phyloP scores from a whole-genome alignment of 2,888 invertebrate species.

The Coelopa pilipes region DNA sequence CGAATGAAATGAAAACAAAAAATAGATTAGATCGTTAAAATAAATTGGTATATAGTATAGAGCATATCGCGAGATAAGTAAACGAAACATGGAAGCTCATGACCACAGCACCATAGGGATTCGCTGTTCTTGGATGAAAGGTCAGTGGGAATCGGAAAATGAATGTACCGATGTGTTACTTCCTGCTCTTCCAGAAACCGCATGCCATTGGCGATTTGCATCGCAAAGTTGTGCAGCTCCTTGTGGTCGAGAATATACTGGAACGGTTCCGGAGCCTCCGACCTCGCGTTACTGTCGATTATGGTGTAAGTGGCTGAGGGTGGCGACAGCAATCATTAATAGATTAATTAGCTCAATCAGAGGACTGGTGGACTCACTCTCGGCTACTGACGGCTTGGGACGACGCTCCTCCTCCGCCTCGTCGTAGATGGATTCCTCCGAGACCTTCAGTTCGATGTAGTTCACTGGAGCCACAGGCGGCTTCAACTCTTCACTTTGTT shows the following conservation, averaged over 20 bases:
- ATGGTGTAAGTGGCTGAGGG: conserved; percentile 60
- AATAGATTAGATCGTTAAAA: conserved; percentile 31
- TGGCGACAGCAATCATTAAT: background rate
- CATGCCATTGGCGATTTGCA: conserved; percentile 87
- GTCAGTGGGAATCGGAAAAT: background rate
- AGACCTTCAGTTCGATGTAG: conserved; percentile 62
- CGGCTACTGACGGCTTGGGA: conserved; percentile 69
- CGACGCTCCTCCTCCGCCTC: conserved; percentile 36
- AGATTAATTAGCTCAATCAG: background rate
- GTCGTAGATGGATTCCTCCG: conserved; percentile 48
- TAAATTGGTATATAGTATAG: background rate
- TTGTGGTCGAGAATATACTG: conserved; percentile 67
- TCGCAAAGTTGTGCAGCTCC: conserved; percentile 77
- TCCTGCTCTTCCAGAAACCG: conserved; percentile 76
- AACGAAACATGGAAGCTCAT: too few species aligned
- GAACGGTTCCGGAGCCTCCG: conserved; percentile 42
- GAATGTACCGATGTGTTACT: conserved; percentile 75
- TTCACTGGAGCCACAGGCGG: conserved; percentile 46
- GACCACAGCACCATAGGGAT: too few species aligned
- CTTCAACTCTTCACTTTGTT: background rate
- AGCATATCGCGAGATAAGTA: too few species aligned
- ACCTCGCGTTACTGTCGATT: conserved; percentile 47
- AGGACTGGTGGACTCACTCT: conserved; percentile 68
- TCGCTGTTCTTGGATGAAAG: too few species aligned
- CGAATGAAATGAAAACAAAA: background rate